Percentiles rank a stretch among this genome's conserved stretches.
Conservation (phyloP, 2,888 invertebrate genomes). For the Drosophila mercatorum region DNA sequence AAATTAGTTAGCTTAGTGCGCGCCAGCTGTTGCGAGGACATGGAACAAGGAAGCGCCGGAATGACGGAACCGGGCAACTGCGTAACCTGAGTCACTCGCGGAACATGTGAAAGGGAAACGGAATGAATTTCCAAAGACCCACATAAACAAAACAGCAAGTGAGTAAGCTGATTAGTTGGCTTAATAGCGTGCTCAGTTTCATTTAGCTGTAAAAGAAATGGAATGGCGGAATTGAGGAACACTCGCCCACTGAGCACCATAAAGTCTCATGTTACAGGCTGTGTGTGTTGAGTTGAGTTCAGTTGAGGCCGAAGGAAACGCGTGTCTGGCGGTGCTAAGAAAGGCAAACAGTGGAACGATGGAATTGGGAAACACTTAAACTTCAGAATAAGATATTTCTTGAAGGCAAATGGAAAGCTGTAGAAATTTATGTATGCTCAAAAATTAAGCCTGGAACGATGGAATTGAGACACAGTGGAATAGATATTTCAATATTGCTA, state of each 20-base stretch:
- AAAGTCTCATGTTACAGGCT: background rate
- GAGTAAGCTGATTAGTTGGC: slow-evolving; percentile 1
- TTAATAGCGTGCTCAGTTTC: background rate
- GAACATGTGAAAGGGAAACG: background rate
- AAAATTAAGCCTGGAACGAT: background rate
- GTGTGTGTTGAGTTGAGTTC: background rate
- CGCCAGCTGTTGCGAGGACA: slow-evolving; percentile 3
- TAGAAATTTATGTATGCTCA: background rate
- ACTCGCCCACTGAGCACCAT: background rate
- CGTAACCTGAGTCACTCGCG: background rate
- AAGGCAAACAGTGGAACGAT: background rate
- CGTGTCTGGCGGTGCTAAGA: too few species aligned
- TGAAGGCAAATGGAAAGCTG: background rate
- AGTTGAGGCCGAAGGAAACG: too few species aligned
- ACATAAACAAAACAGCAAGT: background rate
- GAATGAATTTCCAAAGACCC: background rate
- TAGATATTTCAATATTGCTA: background rate
- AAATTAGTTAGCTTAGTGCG: slow-evolving; percentile 4
- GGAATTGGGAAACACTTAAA: background rate
- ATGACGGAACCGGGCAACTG: background rate
- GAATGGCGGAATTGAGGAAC: background rate
- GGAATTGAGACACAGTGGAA: background rate
- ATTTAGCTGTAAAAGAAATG: background rate
- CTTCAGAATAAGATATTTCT: too few species aligned
- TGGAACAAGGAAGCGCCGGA: background rate